Conservation (phyloP, 1,140 invertebrate species). For the Himalopsyche phryganea region DNA sequence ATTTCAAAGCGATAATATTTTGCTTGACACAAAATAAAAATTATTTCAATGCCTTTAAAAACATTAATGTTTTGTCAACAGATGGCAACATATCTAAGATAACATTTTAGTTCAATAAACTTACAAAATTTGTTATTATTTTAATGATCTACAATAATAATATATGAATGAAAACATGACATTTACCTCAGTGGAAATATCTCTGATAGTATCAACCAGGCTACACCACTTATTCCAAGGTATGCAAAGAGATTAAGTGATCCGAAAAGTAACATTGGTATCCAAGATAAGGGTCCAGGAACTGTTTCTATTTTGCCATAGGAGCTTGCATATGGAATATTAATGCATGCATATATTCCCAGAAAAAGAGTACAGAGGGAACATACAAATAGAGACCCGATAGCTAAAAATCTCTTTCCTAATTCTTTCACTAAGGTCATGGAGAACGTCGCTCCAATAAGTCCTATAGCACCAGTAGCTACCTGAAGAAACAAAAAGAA, state of each 20-base stretch:
- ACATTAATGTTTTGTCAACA: too few relatives aligned
- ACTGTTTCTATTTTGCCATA: neutral
- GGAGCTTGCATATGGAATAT: constrained; percentile 15
- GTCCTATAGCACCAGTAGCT: constrained; percentile 43
- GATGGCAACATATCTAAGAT: too few relatives aligned
- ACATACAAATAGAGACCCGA: constrained; percentile 39
- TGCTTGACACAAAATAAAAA: too few relatives aligned
- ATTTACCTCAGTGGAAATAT: constrained; percentile 38
- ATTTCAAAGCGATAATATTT: too few relatives aligned
- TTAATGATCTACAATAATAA: neutral
- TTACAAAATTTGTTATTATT: too few relatives aligned
- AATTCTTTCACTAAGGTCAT: constrained; percentile 55
- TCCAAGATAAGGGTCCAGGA: constrained; percentile 17
- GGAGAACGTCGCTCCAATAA: constrained; percentile 38
- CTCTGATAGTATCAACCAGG: constrained; percentile 55
- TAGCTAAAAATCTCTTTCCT: constrained; percentile 42
- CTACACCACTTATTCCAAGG: constrained; percentile 34
- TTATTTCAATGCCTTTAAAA: too few relatives aligned
- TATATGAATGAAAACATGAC: neutral
- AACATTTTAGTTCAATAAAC: too few relatives aligned
- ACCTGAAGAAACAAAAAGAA: constrained; percentile 39
- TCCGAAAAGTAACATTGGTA: constrained; percentile 30
- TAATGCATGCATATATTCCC: constrained; percentile 29
- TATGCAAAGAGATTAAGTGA: constrained; percentile 19
- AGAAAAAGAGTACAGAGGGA: constrained; percentile 30